Evolutionary conservation across 2,113 vertebrate species (phyloP), one percentile per base, ranked within the genome.

Genomic region (Amia ocellicauda): DNA sequence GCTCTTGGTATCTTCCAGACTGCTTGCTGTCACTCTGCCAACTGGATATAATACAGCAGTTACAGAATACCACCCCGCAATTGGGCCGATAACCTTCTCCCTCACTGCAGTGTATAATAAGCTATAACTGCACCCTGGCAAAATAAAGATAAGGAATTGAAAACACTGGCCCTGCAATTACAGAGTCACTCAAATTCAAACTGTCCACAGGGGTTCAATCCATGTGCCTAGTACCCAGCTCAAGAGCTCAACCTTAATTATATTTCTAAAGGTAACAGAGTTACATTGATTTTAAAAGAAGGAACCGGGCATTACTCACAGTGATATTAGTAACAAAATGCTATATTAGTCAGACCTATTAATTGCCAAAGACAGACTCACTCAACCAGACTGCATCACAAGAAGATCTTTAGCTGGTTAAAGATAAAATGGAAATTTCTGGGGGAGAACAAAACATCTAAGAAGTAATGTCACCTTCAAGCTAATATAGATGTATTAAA

Each of bases 401-500:
- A 67, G 54, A 26, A 22, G 20, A 63, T 67, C 17, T 43, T 54
- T 24, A 56, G 54, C n/a, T 61, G 60, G 4, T 52, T 17, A 19
- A 66, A 58, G 53, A 61, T 52, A 60, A 67, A 58, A 69, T 42
- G 60, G 52, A 72, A 64, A 69, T 64, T 20, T 65, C 41, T 55
- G 14, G 40, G 20, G 29, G 10, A 51, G 27, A 29, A 11, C 23
- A 57, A 52, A 62, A 66, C n/a, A 60, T 10, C 11, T 23, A 54
- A 43, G 56, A 27, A 40, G 20, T 24, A 67, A 43, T 62, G 69
- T 69, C 60, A 64, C 60, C 67, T 64, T 72, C 60, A 72, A 45
- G 64, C 28, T 52, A 63, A 63, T 28, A 20, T 49, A 26, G 59
- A 55, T 47, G 7, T 47, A 31, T 31, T 66, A 31, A 57, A 54